A percentile compares a stretch with the other conserved stretches of the same genome.
Conservation (phyloP, 2,113 vertebrate species). For the Scatophagus argus region DNA sequence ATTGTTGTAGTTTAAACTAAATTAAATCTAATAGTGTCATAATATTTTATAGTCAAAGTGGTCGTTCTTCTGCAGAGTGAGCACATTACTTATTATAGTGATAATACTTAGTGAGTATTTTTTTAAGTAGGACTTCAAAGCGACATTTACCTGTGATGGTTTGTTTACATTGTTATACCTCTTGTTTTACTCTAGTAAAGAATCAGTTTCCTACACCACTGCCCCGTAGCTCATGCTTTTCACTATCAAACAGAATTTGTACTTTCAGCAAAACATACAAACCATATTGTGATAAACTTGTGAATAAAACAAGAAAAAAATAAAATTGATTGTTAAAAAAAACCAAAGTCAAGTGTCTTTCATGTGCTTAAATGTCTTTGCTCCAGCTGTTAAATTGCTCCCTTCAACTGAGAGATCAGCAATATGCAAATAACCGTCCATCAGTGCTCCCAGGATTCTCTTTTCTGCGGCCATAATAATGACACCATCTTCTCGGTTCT, state of each 20-base stretch:
- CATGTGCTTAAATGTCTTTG: constrained; percentile 1
- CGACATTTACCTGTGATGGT: not conserved
- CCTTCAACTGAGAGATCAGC: constrained; percentile 34
- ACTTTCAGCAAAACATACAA: not conserved
- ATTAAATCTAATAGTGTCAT: too few relatives aligned
- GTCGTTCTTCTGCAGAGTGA: too few relatives aligned
- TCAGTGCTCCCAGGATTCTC: constrained; percentile 2
- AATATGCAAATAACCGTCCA: constrained; percentile 50
- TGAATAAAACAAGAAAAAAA: not conserved
- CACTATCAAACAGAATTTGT: not conserved
- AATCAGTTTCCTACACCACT: not conserved
- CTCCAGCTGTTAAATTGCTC: constrained; percentile 16
- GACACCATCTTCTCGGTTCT: constrained; percentile 7
- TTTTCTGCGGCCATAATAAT: constrained; percentile 14
- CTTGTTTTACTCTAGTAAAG: not conserved
- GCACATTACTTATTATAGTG: not conserved
- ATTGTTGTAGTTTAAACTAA: too few relatives aligned
- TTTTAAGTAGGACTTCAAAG: not conserved
- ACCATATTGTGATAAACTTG: not conserved
- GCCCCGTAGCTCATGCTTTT: not conserved
- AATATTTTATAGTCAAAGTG: too few relatives aligned
- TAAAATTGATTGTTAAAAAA: not conserved
- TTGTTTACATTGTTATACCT: not conserved
- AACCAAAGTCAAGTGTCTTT: not conserved
- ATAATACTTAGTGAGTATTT: not conserved